Evolutionary conservation across 2,113 vertebrate species (phyloP).

Genomic region (Parus major): DNA sequence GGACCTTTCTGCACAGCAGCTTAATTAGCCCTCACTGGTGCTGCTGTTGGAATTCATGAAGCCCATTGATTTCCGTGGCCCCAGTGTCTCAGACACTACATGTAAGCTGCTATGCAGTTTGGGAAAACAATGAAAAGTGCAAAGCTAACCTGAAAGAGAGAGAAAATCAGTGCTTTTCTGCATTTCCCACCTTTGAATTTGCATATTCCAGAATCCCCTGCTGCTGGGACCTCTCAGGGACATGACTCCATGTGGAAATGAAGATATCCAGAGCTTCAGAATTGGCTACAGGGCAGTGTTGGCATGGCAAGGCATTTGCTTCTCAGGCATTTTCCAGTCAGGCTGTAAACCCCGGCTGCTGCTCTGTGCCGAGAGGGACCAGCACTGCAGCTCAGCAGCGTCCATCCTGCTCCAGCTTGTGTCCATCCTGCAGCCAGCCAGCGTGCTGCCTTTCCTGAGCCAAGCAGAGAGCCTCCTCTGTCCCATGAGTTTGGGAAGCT

Average conservation of each 20-base stretch:
- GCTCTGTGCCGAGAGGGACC: not conserved
- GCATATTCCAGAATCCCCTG: not conserved
- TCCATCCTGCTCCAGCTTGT: not conserved
- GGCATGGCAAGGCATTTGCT: conserved; percentile 22
- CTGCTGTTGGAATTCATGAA: conserved; percentile 44
- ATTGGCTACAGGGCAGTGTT: not conserved
- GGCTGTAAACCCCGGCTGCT: not conserved
- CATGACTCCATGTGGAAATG: conserved; percentile 48
- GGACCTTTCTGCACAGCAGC: conserved; percentile 53
- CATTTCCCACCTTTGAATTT: conserved; percentile 4
- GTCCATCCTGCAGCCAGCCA: not conserved
- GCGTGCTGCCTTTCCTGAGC: not conserved
- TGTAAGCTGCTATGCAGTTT: conserved; percentile 69
- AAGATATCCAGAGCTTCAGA: conserved; percentile 39
- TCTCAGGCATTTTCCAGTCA: not conserved
- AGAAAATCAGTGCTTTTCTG: conserved; percentile 14
- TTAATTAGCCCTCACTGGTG: conserved; percentile 21
- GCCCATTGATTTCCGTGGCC: conserved; percentile 26
- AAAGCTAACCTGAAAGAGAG: conserved; percentile 11
- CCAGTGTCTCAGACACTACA: conserved; percentile 56
- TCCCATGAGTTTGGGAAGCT: not conserved
- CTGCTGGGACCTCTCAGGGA: conserved; percentile 75
- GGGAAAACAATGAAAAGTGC: conserved; percentile 38
- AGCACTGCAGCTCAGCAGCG: not conserved
- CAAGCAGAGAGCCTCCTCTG: not conserved